Evolutionary conservation across 2,888 invertebrate species (phyloP).

Genomic region (Amblyjoppa fuscipennis): DNA sequence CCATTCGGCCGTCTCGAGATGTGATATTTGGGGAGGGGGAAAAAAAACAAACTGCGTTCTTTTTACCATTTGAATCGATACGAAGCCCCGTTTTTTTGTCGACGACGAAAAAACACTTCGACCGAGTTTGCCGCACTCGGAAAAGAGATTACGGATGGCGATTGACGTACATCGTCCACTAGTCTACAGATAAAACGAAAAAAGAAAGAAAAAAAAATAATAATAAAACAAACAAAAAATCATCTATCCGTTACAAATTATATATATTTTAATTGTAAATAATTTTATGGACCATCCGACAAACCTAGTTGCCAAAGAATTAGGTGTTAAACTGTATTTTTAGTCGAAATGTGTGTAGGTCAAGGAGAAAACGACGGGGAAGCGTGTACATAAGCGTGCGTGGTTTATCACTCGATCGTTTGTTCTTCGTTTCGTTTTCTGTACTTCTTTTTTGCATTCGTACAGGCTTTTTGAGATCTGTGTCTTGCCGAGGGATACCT

Average conservation of each 20-base stretch:
- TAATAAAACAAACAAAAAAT: slow-evolving; percentile 37
- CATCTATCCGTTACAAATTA: slow-evolving; percentile 62
- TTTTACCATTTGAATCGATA: neutral
- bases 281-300: slow-evolving; percentile 77
- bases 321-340: slow-evolving; percentile 69
- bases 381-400: slow-evolving; percentile 64
- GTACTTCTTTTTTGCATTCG: slow-evolving; percentile 22
- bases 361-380: slow-evolving; percentile 18
- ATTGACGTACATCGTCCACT: slow-evolving; percentile 67
- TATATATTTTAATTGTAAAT: slow-evolving; percentile 74
- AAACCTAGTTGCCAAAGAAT: slow-evolving; percentile 80
- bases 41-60: neutral
- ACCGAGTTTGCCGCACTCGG: neutral
- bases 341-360: slow-evolving; percentile 48
- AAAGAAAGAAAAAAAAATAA: slow-evolving; percentile 29
- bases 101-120: slow-evolving; percentile 1
- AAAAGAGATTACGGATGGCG: slow-evolving; percentile 47
- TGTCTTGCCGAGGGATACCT: slow-evolving; percentile 39
- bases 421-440: slow-evolving; percentile 31
- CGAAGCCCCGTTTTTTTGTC: slow-evolving; percentile 32
- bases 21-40: slow-evolving; percentile 1
- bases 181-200: slow-evolving; percentile 67
- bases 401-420: slow-evolving; percentile 49
- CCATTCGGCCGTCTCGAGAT: neutral
- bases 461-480: slow-evolving; percentile 15